Conservation (phyloP, 2,113 vertebrate genomes). For the Aramus guarauna region DNA sequence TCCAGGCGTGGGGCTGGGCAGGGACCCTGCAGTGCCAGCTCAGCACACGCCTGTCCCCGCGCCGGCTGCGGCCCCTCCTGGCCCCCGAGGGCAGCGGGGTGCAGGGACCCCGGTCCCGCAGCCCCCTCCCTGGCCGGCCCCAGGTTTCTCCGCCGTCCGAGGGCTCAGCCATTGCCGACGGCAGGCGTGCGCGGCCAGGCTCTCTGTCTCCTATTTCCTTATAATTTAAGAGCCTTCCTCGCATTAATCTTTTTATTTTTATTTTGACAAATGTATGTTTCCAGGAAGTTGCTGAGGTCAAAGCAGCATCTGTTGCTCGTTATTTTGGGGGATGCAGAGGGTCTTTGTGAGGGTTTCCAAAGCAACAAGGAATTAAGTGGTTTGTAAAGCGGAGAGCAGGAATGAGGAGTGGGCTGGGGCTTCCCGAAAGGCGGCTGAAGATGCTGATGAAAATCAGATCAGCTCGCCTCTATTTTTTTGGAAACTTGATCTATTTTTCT, state of each 20-base stretch:
- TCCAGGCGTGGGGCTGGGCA: fast-evolving
- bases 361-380: conserved; percentile 75
- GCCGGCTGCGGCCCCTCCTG: too few species aligned
- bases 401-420: conserved; percentile 56
- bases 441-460: conserved; percentile 56
- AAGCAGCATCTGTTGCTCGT: conserved; percentile 90
- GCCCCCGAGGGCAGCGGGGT: background rate
- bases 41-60: fast-evolving
- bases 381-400: conserved; percentile 33
- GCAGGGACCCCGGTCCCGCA: fast-evolving
- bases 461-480: conserved; percentile 17
- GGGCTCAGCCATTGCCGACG: background rate
- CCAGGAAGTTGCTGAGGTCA: conserved; percentile 93
- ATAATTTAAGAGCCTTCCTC: conserved; percentile 64
- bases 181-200: background rate
- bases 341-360: conserved; percentile 80
- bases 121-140: background rate
- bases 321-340: conserved; percentile 80
- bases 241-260: conserved; percentile 87
- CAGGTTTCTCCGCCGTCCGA: background rate
- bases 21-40: background rate
- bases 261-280: conserved; percentile 93
- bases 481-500: conserved; percentile 59
- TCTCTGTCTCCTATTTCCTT: conserved; percentile 20
- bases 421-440: conserved; percentile 73